Evolutionary conservation across 2,113 vertebrate species (phyloP).

Genomic region (Chloroceryle aenea): DNA sequence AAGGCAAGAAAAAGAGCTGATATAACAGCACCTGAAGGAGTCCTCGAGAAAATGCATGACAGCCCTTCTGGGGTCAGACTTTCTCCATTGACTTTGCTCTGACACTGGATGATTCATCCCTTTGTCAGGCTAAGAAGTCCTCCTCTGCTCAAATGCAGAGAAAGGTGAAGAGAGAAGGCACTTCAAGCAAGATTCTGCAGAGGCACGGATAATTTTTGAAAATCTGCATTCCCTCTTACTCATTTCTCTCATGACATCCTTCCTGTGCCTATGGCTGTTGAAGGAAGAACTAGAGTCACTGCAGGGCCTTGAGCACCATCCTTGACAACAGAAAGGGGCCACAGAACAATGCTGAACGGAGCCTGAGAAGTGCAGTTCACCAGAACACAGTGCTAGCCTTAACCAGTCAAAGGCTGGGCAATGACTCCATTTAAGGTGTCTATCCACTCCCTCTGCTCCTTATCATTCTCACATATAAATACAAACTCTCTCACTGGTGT

Average conservation of each 20-base stretch:
- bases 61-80: neutral
- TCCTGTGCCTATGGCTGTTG: neutral
- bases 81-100: neutral
- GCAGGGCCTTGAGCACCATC: neutral
- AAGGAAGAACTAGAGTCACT: neutral
- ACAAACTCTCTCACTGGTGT: conserved; percentile 86
- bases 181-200: neutral
- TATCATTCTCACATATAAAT: conserved; percentile 87
- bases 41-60: neutral
- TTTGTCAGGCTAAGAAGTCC: neutral
- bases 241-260: neutral
- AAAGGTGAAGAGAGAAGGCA: neutral
- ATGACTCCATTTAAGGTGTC: conserved; percentile 81
- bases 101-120: neutral
- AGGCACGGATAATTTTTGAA: neutral
- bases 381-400: conserved; percentile 75
- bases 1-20: neutral
- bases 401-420: conserved; percentile 76
- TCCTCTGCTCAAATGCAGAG: neutral
- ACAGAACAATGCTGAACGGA: neutral
- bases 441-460: conserved; percentile 89
- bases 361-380: neutral
- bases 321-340: neutral
- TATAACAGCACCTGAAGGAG: neutral
- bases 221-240: neutral